A percentile compares a stretch with the other conserved stretches of the same genome.
Evolutionary conservation across 2,888 invertebrate species (phyloP).

Genomic region (Boloria selene): DNA sequence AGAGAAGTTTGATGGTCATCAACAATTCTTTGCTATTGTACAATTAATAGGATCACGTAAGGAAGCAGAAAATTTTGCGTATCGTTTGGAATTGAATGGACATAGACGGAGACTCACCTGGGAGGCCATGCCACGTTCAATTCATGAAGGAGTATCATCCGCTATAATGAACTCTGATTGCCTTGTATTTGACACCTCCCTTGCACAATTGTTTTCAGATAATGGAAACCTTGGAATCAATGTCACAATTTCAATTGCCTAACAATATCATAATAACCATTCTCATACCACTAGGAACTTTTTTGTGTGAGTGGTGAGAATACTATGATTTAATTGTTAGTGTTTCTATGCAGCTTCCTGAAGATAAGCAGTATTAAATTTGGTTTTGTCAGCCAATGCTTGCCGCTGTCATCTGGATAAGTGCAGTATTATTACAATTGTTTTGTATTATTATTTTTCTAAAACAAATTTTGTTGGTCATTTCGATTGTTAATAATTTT

Average conservation of each 20-base stretch:
- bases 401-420: conserved; percentile 1
- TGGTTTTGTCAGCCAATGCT: conserved; percentile 7
- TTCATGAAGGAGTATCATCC: conserved; percentile 98
- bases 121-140: conserved; percentile 99
- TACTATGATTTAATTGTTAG: conserved; percentile 10
- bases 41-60: conserved; percentile 99
- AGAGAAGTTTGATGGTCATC: conserved; percentile 98
- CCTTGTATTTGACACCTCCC: conserved; percentile 98
- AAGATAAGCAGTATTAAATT: background rate
- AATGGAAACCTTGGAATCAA: conserved; percentile 99
- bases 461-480: conserved; percentile 2
- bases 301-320: conserved; percentile 23
- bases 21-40: conserved; percentile 98
- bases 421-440: background rate
- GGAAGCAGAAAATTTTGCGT: conserved; percentile 99
- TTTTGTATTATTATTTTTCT: background rate
- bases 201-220: conserved; percentile 99
- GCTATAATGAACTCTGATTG: conserved; percentile 99
- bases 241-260: conserved; percentile 98
- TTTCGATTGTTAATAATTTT: conserved; percentile 5
- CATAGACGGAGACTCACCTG: conserved; percentile 97
- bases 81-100: conserved; percentile 98
- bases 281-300: conserved; percentile 29
- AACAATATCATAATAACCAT: conserved; percentile 53
- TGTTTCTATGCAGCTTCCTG: background rate